These are phyloP conservation scores for Drosophila prostipennis DNA, from an alignment of 2,888 invertebrate genomes.

Conservation along the genomic window DNA sequence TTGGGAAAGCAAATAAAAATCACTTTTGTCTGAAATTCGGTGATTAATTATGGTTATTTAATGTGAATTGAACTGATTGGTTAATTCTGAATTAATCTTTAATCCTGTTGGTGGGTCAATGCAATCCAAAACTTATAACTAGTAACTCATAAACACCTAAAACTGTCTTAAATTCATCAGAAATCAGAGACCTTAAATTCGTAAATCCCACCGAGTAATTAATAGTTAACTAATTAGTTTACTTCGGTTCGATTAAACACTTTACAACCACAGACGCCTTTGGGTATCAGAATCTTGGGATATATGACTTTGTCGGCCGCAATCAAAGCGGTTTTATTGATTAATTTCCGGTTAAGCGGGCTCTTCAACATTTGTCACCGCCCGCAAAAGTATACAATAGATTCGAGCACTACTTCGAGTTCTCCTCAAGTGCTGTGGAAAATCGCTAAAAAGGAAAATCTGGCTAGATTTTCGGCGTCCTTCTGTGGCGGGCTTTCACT, in stretches of 20 bases:
- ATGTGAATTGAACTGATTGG: neutral
- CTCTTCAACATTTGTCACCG: conserved; percentile 8
- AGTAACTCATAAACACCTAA: too few relatives aligned
- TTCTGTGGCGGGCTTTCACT: conserved; percentile 10
- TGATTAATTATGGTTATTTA: conserved; percentile 3
- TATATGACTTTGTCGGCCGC: conserved; percentile 2
- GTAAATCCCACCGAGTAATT: neutral
- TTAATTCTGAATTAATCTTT: neutral
- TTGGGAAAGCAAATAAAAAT: neutral
- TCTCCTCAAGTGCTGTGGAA: conserved; percentile 3
- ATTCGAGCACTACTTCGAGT: neutral
- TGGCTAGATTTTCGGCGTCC: neutral
- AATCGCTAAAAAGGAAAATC: conserved; percentile 2
- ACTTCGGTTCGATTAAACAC: neutral
- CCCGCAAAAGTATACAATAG: conserved; percentile 15
- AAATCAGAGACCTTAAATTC: neutral
- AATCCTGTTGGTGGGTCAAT: too few relatives aligned
- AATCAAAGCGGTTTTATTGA: conserved; percentile 13
- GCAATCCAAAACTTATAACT: too few relatives aligned
- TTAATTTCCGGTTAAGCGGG: conserved; percentile 3
- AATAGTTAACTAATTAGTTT: conserved; percentile 1
- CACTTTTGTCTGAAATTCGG: neutral
- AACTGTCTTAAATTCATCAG: too few relatives aligned
- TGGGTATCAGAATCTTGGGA: neutral
- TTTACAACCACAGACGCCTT: neutral